A percentile compares a stretch with the other conserved stretches of the same genome.
phyloP scores from a whole-genome alignment of 1,140 invertebrate genomes.

The Bombus pascuorum region DNA sequence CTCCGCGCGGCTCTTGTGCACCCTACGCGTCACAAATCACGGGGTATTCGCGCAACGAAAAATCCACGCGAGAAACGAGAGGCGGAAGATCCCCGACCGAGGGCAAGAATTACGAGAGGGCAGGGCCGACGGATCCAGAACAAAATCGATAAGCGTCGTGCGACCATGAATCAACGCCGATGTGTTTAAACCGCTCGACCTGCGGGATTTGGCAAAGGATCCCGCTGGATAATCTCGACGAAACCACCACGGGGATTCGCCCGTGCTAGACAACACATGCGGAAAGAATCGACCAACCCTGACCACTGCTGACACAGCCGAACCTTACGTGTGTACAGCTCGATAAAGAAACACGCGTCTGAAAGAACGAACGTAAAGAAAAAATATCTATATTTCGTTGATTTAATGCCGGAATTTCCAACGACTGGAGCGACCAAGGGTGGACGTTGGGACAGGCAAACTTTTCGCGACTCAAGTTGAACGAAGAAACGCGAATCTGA shows the following conservation, averaged over 20 bases:
- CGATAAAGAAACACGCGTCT: neutral
- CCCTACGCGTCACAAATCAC: constrained; percentile 5
- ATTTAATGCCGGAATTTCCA: neutral
- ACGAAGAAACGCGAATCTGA: neutral
- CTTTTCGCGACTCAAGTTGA: no score
- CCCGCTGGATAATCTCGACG: constrained; percentile 32
- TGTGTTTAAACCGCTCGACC: constrained; percentile 34
- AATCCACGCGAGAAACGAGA: neutral
- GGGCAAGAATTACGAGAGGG: constrained; percentile 22
- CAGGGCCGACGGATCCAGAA: neutral
- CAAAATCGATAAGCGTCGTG: constrained; percentile 38
- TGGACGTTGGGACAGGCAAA: no score
- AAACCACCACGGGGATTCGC: constrained; percentile 3
- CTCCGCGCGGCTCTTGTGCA: neutral
- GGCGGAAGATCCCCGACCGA: neutral
- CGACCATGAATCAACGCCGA: constrained; percentile 34
- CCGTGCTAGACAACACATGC: neutral
- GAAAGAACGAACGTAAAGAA: neutral
- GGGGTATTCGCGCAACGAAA: neutral
- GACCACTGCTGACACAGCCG: neutral
- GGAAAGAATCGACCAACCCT: neutral
- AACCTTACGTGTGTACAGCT: neutral
- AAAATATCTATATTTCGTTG: neutral
- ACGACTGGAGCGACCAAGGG: no score
- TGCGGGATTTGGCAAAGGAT: constrained; percentile 36